Evolutionary conservation across 2,888 invertebrate genomes (phyloP).

Genomic region (Drosophila neonasuta): DNA sequence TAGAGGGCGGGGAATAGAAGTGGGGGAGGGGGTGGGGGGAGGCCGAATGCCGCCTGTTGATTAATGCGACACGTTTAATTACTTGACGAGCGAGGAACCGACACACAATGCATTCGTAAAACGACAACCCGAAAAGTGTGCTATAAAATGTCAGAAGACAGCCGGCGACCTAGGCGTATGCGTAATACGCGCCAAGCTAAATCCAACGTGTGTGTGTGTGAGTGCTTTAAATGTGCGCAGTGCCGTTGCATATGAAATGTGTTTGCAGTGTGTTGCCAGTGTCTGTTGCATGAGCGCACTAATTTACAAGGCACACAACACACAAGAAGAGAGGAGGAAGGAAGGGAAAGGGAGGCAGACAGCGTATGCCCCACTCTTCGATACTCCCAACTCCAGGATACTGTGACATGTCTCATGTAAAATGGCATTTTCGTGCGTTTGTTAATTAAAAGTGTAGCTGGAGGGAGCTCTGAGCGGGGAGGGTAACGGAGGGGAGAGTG

Average conservation of each 20-base stretch:
- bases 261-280: constrained; percentile 16
- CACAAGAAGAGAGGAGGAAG: constrained; percentile 1
- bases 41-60: constrained; percentile 59
- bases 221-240: constrained; percentile 25
- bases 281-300: constrained; percentile 44
- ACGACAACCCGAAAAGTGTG: constrained; percentile 18
- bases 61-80: constrained; percentile 71
- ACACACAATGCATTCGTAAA: constrained; percentile 25
- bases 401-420: constrained; percentile 59
- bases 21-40: background rate
- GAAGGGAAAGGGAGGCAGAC: constrained; percentile 28
- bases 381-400: constrained; percentile 23
- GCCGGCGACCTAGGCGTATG: constrained; percentile 21
- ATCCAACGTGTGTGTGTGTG: constrained; percentile 1
- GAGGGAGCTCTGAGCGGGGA: no score
- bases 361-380: constrained; percentile 44
- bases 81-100: constrained; percentile 39
- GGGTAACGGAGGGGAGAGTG: background rate
- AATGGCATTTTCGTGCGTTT: constrained; percentile 74
- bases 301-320: constrained; percentile 41
- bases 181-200: constrained; percentile 23
- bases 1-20: no score
- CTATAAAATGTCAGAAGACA: constrained; percentile 17
- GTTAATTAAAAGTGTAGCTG: constrained; percentile 71
- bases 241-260: constrained; percentile 28